Conservation (phyloP, 2,113 vertebrate genomes). For the Gopherus flavomarginatus region DNA sequence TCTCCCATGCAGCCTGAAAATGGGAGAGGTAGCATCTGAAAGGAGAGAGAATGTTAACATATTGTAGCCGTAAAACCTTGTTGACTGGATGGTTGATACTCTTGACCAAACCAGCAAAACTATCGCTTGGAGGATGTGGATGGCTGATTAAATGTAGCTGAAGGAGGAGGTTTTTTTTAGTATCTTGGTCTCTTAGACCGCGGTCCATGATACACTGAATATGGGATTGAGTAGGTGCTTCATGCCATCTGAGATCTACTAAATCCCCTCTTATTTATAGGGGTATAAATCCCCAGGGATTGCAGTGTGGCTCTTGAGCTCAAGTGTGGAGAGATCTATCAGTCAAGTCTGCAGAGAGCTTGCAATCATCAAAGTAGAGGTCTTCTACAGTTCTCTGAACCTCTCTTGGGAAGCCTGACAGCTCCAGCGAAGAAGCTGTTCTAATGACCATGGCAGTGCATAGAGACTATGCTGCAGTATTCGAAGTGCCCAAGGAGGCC, state of each 20-base stretch:
- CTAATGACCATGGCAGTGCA: no score
- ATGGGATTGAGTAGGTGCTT: not conserved
- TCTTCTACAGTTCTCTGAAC: not conserved
- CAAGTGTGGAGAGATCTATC: not conserved
- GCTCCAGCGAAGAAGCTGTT: not conserved
- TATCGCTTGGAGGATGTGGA: not conserved
- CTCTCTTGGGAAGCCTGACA: not conserved
- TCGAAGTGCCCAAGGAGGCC: not conserved
- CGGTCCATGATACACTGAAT: not conserved
- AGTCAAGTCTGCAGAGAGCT: not conserved
- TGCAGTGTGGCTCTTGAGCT: not conserved
- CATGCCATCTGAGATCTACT: not conserved
- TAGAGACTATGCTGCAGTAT: not conserved
- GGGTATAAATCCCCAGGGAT: no score
- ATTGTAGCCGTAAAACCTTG: not conserved
- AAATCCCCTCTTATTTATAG: not conserved
- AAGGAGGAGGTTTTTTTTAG: not conserved
- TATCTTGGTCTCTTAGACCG: no score
- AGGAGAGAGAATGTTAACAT: not conserved
- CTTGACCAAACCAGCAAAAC: not conserved
- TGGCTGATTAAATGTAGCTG: not conserved
- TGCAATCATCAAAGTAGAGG: not conserved
- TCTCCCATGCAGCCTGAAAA: no score
- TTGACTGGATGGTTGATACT: not conserved
- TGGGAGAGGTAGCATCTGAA: no score